Conservation (phyloP, 2,797 vertebrate species). For the Telmatherina bonti region DNA sequence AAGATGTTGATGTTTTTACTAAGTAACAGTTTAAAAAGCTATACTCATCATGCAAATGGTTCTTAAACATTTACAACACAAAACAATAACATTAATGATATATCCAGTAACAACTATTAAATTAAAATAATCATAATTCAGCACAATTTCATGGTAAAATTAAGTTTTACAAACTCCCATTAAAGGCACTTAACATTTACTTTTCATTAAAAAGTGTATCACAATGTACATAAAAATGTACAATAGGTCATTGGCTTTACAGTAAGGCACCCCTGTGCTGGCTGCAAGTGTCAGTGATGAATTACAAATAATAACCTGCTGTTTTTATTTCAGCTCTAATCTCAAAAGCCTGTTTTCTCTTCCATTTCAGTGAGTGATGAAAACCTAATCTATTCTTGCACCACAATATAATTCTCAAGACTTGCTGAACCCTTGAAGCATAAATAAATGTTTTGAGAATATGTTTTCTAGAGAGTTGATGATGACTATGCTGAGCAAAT, state of each 20-base stretch:
- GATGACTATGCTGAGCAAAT: not conserved
- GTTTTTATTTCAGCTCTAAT: slow-evolving; percentile 1
- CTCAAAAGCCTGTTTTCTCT: slow-evolving; percentile 8
- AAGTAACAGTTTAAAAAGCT: slow-evolving; percentile 14
- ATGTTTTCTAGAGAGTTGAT: not conserved
- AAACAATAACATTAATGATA: slow-evolving; percentile 1
- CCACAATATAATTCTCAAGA: not conserved
- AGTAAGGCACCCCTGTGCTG: slow-evolving; percentile 69
- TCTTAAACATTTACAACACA: slow-evolving; percentile 10
- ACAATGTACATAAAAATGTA: slow-evolving; percentile 38
- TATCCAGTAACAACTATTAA: not conserved
- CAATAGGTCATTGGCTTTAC: slow-evolving; percentile 21
- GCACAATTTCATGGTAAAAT: slow-evolving; percentile 27
- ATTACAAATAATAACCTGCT: not conserved
- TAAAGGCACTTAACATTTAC: slow-evolving; percentile 71
- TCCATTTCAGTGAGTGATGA: not conserved
- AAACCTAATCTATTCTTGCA: slow-evolving; percentile 6
- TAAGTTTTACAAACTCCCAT: slow-evolving; percentile 14
- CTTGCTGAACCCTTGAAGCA: not conserved
- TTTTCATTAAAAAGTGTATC: slow-evolving; percentile 35
- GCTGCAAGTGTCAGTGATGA: slow-evolving; percentile 23
- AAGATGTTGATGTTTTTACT: slow-evolving; percentile 10
- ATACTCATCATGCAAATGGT: slow-evolving; percentile 20
- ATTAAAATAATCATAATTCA: slow-evolving; percentile 28
- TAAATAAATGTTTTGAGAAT: not conserved